Evolutionary conservation across 2,113 vertebrate species (phyloP).

Genomic region (Tricholaema leucomelas): DNA sequence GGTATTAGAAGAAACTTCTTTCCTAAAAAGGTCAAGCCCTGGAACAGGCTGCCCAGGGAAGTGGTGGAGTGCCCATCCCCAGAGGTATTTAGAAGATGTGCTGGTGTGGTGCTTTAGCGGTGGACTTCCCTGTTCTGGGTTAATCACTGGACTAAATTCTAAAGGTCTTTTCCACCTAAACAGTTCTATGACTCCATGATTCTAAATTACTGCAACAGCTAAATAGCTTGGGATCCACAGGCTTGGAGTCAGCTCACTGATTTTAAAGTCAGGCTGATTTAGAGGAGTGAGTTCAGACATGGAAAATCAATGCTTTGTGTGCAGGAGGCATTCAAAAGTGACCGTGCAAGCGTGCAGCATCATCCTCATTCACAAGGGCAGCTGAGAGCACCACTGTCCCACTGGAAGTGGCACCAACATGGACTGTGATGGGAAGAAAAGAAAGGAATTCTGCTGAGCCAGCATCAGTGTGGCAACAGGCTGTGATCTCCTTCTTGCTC

Average conservation of each 20-base stretch:
- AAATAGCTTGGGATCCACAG: neutral
- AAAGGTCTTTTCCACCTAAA: neutral
- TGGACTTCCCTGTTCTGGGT: neutral
- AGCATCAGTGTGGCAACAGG: neutral
- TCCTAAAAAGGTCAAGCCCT: too few species aligned
- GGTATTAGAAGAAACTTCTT: neutral
- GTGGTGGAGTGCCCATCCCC: neutral
- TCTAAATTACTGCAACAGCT: neutral
- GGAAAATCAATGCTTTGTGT: neutral
- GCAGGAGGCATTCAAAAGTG: neutral
- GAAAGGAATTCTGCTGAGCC: neutral
- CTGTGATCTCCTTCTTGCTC: neutral
- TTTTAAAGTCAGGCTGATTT: neutral
- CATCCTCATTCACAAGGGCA: accelerated
- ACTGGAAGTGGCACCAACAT: accelerated
- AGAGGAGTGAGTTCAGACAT: neutral
- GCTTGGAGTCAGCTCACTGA: neutral
- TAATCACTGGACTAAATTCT: neutral
- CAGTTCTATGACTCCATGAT: neutral
- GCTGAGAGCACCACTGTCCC: neutral
- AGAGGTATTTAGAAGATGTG: neutral
- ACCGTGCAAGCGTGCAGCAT: neutral
- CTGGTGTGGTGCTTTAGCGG: neutral
- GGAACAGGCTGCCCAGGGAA: neutral
- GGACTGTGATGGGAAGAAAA: neutral